These are phyloP conservation scores for Euspilapteryx auroguttella DNA, from an alignment of 2,888 invertebrate genomes.

Conservation along the genomic window DNA sequence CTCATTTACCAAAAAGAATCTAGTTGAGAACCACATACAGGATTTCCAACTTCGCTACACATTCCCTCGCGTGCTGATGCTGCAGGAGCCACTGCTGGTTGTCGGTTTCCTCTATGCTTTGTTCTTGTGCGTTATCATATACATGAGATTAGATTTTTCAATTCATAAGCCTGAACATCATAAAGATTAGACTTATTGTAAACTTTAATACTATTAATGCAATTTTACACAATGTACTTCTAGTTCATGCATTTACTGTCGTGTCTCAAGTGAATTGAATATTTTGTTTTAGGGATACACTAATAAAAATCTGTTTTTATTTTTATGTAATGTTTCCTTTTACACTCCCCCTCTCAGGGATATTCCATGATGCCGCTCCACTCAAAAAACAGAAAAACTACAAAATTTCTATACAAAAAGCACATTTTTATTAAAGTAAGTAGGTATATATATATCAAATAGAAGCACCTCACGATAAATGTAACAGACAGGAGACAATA, in stretches of 20 bases:
- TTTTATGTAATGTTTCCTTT: too few species aligned
- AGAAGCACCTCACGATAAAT: too few species aligned
- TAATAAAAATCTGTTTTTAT: conserved; percentile 11
- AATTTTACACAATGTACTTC: conserved; percentile 12
- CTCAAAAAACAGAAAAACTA: too few species aligned
- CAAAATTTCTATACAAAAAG: too few species aligned
- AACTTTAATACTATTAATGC: conserved; percentile 8
- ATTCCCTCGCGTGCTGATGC: conserved; percentile 82
- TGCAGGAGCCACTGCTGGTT: conserved; percentile 92
- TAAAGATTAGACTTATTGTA: conserved; percentile 39
- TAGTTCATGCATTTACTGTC: conserved; percentile 26
- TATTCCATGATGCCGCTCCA: too few species aligned
- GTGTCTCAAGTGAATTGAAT: conserved; percentile 16
- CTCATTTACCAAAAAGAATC: conserved; percentile 75
- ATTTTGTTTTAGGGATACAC: too few species aligned
- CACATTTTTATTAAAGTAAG: too few species aligned
- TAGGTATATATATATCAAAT: too few species aligned
- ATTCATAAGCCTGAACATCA: conserved; percentile 72
- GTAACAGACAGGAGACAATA: too few species aligned
- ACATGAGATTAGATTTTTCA: conserved; percentile 94
- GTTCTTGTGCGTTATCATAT: conserved; percentile 90
- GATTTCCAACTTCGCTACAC: conserved; percentile 89
- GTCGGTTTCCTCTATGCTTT: conserved; percentile 86
- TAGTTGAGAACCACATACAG: conserved; percentile 96
- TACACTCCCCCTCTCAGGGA: too few species aligned